A percentile compares a stretch with the other conserved stretches of the same genome.
Evolutionary conservation across 2,888 invertebrate species (phyloP).

Genomic region (Polydrusus pterygomalis): DNA sequence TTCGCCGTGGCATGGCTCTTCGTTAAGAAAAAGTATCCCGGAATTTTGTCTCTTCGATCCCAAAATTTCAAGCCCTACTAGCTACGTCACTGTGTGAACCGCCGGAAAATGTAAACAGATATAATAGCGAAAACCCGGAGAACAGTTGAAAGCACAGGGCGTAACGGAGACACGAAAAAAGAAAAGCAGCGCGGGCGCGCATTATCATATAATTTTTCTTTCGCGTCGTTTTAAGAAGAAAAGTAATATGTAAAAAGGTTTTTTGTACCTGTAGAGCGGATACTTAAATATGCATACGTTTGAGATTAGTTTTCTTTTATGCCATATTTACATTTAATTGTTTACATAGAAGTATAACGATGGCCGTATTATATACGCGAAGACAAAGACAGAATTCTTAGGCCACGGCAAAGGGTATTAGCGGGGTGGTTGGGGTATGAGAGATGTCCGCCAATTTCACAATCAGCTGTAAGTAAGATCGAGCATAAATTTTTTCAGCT

Average conservation of each 20-base stretch:
- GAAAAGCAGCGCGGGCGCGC: slow-evolving; percentile 27
- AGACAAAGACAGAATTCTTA: no score
- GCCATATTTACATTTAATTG: background rate
- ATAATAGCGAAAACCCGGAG: slow-evolving; percentile 43
- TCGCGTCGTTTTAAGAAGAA: slow-evolving; percentile 27
- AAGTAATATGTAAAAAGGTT: slow-evolving; percentile 32
- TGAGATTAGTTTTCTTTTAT: slow-evolving; percentile 9
- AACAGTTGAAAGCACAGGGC: slow-evolving; percentile 34
- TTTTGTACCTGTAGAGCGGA: slow-evolving; percentile 16
- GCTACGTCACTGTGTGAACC: background rate
- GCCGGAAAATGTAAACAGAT: slow-evolving; percentile 54
- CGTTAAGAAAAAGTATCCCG: no score
- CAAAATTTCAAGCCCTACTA: no score
- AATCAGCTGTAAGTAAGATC: no score
- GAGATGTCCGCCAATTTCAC: no score
- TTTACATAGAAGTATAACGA: background rate
- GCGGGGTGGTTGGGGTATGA: no score
- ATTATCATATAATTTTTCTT: slow-evolving; percentile 43
- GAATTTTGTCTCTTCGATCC: no score
- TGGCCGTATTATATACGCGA: no score
- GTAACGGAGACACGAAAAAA: slow-evolving; percentile 26
- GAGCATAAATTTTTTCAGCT: no score
- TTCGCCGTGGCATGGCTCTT: no score
- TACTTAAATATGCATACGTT: slow-evolving; percentile 12
- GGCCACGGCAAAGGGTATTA: no score